These are phyloP conservation scores for Ctenicera cuprea DNA, from an alignment of 2,888 invertebrate genomes.

Conservation along the genomic window DNA sequence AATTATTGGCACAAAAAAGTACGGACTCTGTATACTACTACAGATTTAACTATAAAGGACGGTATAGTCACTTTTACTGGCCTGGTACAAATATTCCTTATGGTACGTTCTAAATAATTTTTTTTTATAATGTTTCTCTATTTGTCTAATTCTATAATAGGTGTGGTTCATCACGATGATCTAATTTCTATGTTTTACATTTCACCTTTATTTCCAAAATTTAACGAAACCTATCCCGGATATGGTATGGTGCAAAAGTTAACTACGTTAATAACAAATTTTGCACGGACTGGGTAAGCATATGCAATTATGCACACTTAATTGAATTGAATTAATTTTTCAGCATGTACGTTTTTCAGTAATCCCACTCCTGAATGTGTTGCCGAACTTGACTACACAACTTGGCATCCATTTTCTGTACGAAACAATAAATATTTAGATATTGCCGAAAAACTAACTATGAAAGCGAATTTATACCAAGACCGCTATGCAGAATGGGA, in stretches of 20 bases:
- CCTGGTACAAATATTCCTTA: constrained; percentile 71
- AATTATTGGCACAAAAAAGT: constrained; percentile 76
- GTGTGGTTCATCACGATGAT: constrained; percentile 72
- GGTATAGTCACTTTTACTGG: constrained; percentile 76
- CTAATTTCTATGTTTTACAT: constrained; percentile 72
- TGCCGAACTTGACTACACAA: constrained; percentile 64
- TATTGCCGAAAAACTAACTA: constrained; percentile 67
- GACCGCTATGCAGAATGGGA: constrained; percentile 71
- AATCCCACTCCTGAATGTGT: constrained; percentile 70
- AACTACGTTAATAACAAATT: constrained; percentile 72
- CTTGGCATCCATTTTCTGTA: constrained; percentile 68
- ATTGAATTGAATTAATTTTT: no score
- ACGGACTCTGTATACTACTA: constrained; percentile 78
- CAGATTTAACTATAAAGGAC: constrained; percentile 78
- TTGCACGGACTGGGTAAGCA: constrained; percentile 68
- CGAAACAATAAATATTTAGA: constrained; percentile 68
- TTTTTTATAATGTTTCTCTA: no score
- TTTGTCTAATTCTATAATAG: no score
- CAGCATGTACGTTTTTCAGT: constrained; percentile 68
- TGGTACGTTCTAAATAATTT: constrained; percentile 58
- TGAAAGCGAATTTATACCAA: constrained; percentile 67
- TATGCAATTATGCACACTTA: neutral
- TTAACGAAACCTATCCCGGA: constrained; percentile 68
- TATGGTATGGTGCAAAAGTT: constrained; percentile 68
- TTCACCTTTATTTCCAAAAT: constrained; percentile 62